phyloP scores from a whole-genome alignment of 2,113 vertebrate genomes.

The Hystrix brachyura region DNA sequence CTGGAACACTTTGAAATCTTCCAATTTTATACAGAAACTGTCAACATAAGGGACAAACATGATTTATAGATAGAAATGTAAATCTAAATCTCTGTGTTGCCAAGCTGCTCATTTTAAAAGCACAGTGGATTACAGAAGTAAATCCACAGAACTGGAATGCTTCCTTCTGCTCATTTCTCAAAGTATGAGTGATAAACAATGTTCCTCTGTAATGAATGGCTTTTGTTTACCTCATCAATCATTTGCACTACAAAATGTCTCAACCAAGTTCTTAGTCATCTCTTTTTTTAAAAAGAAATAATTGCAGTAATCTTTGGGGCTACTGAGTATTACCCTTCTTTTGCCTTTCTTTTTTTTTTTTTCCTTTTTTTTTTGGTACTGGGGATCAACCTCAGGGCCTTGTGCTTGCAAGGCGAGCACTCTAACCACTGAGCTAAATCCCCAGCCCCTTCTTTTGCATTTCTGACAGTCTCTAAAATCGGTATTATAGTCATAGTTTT shows the following conservation, averaged over 20 bases:
- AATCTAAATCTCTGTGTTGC: conserved; percentile 71
- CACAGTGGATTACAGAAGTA: conserved; percentile 67
- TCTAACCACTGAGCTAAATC: too few species aligned
- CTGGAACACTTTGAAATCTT: conserved; percentile 80
- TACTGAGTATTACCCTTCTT: conserved; percentile 51
- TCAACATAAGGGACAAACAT: conserved; percentile 69
- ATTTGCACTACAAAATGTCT: conserved; percentile 13
- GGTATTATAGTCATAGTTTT: conserved; percentile 62
- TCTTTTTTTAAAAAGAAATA: conserved; percentile 56
- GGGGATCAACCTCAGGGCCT: too few species aligned
- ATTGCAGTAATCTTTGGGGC: neutral
- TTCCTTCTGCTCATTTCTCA: neutral
- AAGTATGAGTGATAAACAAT: neutral
- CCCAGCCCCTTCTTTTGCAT: neutral
- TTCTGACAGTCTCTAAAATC: conserved; percentile 64
- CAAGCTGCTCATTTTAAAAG: conserved; percentile 76
- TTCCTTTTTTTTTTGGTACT: too few species aligned
- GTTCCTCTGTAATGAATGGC: neutral
- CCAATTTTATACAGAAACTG: conserved; percentile 79
- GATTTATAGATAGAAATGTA: conserved; percentile 84
- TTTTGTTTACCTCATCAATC: neutral
- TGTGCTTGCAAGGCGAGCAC: too few species aligned
- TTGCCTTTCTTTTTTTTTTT: too few species aligned
- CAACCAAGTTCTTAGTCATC: neutral
- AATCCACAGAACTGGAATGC: conserved; percentile 39